Percentiles rank a stretch among this genome's conserved stretches.
These are phyloP conservation scores for Athalia cordata DNA, from an alignment of 2,888 invertebrate genomes.

Conservation along the genomic window DNA sequence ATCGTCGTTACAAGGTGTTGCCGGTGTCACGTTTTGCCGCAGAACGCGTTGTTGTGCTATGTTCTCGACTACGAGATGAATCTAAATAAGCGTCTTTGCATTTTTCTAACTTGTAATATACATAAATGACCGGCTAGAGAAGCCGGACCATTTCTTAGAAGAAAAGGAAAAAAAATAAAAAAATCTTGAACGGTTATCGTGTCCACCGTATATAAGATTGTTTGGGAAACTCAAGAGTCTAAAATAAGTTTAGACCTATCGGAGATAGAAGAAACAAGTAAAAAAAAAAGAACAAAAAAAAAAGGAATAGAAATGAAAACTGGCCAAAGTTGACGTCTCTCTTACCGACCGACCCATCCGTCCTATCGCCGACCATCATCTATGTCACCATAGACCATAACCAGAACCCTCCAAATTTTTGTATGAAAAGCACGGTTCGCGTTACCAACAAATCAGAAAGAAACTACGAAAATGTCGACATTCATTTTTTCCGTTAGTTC, in stretches of 20 bases:
- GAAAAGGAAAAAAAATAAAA: neutral
- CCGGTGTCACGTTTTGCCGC: slow-evolving; percentile 34
- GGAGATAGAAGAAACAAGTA: neutral
- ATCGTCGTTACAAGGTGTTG: neutral
- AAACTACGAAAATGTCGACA: slow-evolving; percentile 25
- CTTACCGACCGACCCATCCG: neutral
- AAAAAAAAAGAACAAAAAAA: neutral
- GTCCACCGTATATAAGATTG: too few relatives aligned
- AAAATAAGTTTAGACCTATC: neutral
- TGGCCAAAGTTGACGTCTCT: slow-evolving; percentile 26
- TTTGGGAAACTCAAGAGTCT: too few relatives aligned
- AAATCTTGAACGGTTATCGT: slow-evolving; percentile 1
- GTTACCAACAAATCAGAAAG: slow-evolving; percentile 35
- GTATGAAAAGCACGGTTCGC: slow-evolving; percentile 37
- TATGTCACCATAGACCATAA: neutral
- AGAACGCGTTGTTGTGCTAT: neutral
- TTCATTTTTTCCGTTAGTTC: neutral
- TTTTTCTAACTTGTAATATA: slow-evolving; percentile 40
- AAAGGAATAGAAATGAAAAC: neutral
- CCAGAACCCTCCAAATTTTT: slow-evolving; percentile 3
- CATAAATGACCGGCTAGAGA: slow-evolving; percentile 32
- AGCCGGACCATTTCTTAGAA: neutral
- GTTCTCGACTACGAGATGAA: slow-evolving; percentile 5
- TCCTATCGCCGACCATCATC: slow-evolving; percentile 20
- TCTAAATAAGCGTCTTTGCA: slow-evolving; percentile 40